These are phyloP conservation scores for Eumacrocentrus americanus DNA, from an alignment of 2,888 invertebrate genomes.

Conservation along the genomic window DNA sequence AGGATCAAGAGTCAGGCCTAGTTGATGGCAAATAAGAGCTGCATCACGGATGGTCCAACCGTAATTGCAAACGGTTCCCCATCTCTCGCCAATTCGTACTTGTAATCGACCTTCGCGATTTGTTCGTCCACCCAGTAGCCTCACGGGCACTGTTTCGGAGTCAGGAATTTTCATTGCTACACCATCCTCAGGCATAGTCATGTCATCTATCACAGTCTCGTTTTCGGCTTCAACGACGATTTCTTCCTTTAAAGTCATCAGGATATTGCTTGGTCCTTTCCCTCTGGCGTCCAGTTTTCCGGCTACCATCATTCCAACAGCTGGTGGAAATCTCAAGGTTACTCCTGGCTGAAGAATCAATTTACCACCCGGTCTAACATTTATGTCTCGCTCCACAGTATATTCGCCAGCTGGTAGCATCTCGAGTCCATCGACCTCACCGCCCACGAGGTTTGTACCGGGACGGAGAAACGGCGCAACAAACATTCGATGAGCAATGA, in stretches of 20 bases:
- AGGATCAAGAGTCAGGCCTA: slow-evolving; percentile 91
- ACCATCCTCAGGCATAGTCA: slow-evolving; percentile 53
- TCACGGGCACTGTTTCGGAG: slow-evolving; percentile 73
- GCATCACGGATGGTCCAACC: slow-evolving; percentile 93
- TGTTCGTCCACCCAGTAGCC: slow-evolving; percentile 81
- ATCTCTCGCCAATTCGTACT: slow-evolving; percentile 81
- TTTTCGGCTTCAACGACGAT: slow-evolving; percentile 68
- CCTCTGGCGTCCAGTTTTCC: slow-evolving; percentile 87
- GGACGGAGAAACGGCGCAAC: slow-evolving; percentile 79
- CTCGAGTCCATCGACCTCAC: slow-evolving; percentile 92
- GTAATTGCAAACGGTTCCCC: slow-evolving; percentile 98
- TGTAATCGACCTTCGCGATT: slow-evolving; percentile 87
- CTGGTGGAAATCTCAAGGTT: slow-evolving; percentile 86
- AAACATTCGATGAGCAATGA: slow-evolving; percentile 76
- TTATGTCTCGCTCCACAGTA: slow-evolving; percentile 91
- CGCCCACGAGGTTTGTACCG: slow-evolving; percentile 78
- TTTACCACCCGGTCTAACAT: slow-evolving; percentile 90
- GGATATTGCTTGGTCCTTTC: slow-evolving; percentile 78
- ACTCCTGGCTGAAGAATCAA: slow-evolving; percentile 88
- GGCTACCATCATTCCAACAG: slow-evolving; percentile 96
- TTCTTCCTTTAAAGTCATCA: slow-evolving; percentile 80
- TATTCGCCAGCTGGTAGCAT: slow-evolving; percentile 84
- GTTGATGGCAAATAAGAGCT: slow-evolving; percentile 91
- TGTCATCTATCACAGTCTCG: slow-evolving; percentile 68
- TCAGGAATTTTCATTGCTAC: slow-evolving; percentile 48